Base-by-base conservation (phyloP, 2,113 vertebrate species). In the Mugil cephalus region DNA sequence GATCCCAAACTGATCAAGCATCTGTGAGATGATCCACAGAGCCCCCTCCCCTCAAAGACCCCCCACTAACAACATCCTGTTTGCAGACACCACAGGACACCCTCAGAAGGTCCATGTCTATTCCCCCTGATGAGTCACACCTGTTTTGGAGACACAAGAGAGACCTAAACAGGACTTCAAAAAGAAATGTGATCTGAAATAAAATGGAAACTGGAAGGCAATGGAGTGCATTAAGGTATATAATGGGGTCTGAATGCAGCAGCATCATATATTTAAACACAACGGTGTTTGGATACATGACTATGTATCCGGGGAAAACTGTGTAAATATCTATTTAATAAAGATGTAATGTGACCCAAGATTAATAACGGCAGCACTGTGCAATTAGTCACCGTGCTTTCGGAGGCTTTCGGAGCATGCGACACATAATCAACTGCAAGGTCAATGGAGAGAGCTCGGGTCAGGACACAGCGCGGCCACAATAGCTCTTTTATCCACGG, bases 391-490 rank as follows among this genome's bases (percentile, higher is more conserved):
- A 81, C 17, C 9, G 21, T 71, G 60, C 68, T 52, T 81, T 82
- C 75, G 65, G 61, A 42, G 43, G 60, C 79, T 85, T 86, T 46
- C 30, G 66, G 69, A 83, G 87, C 85, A 66, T 83, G 64, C 6
- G 51, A 88, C 79, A 66, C 62, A 42, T 81, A 85, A 91, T 87
- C 81, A 85, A 63, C 69, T 63, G 69, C 85, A 87, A 91, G 90
- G 87, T 90, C 87, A 87, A 60, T 61, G 60, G 69, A 85, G 69
- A 85, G 58, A 73, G 69, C 71, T 71, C 69, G 19, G 89, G 80
- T 88, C 78, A 78, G 76, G 70, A 77, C 61, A 50, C 40, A 14
- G 24, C 10, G 0, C 68, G 14, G 69, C 24, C 60, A 62, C 86
- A 88, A 82, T 84, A 59, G 81, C 54, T 74, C 58, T 78, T 87